Base-by-base conservation (phyloP, 2,888 invertebrate genomes). In the Habroteleia sp. region DNA sequence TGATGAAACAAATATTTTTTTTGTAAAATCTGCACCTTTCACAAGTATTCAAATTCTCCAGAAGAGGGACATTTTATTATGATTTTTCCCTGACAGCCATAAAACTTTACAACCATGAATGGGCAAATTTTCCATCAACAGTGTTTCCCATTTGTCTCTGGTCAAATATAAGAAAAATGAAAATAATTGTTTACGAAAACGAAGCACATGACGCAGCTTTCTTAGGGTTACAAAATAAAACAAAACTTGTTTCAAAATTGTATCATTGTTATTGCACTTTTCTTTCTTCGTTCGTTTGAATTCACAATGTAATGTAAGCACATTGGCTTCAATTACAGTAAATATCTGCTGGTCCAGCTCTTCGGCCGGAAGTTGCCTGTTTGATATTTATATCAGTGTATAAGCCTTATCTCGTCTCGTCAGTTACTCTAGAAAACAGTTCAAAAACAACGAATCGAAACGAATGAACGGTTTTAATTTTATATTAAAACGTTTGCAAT, bases 351-450 rank as follows among this genome's bases (percentile, higher is more conserved):
- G 60, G 71, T 58, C 35, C 56, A 41, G 25, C 44, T 54, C 50
- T 16, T 50, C 8, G 58, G 66, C 79, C 81, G 82, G 81, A 82
- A 81, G 79, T 79, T 73, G 63, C 52, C 56, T 50, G 74, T 75
- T 77, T 76, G 78, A 80, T 81, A 81, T 79, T 76, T 77, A 79
- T 80, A 82, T 80, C 79, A 81, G 77, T 80, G 80, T 79, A 78
- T 73, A 48, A 74, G 74, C 63, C 63, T 80, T 82, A 82, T 80
- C 79, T 77, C 62, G 48, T 35, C 33, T 62, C 42, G 60, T 60
- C 69, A 33, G 42, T 37, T 50, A 29, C 7, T 56, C 17, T n/a
- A 14, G 10, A 10, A 50, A 13, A 1, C 8, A 8, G 7, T 35
- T 35, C 3, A 17, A 50, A 39, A 37, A 35, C 13, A 20, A 25